Evolutionary conservation across 2,113 vertebrate species (phyloP).

Genomic region (Calidris pugnax): DNA sequence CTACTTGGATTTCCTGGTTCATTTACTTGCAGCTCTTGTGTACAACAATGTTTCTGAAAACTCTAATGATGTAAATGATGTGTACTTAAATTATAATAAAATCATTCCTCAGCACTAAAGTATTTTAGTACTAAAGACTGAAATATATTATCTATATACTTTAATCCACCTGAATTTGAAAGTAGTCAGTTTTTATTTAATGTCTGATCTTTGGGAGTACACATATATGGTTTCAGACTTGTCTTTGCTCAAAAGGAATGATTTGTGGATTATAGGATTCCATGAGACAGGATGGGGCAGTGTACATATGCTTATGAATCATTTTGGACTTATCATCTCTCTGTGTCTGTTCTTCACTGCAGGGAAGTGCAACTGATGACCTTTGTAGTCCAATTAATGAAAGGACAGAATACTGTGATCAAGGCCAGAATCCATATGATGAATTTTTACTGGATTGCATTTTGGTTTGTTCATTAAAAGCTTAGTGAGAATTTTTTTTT

Average conservation of each 20-base stretch:
- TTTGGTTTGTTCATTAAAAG: not conserved
- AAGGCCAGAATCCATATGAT: not conserved
- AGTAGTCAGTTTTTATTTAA: not conserved
- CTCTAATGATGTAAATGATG: not conserved
- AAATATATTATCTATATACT: not conserved
- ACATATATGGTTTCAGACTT: not conserved
- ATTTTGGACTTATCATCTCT: not conserved
- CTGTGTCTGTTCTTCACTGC: not conserved
- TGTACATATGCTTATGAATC: not conserved
- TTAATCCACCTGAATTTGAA: not conserved
- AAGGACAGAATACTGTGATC: not conserved
- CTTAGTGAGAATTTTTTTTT: not conserved
- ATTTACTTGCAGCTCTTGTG: not conserved
- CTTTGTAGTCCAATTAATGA: not conserved
- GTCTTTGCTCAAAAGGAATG: not conserved
- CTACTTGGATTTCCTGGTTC: not conserved
- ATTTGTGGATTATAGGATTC: not conserved
- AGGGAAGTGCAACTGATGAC: not conserved
- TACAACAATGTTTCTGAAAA: not conserved
- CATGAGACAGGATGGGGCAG: not conserved
- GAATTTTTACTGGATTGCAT: not conserved
- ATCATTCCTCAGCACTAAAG: not conserved
- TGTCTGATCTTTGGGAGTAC: not conserved
- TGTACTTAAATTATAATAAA: not conserved
- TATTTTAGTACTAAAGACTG: not conserved